These are phyloP conservation scores for Leptinotarsa haldemani DNA, from an alignment of 2,888 invertebrate species.

Conservation along the genomic window DNA sequence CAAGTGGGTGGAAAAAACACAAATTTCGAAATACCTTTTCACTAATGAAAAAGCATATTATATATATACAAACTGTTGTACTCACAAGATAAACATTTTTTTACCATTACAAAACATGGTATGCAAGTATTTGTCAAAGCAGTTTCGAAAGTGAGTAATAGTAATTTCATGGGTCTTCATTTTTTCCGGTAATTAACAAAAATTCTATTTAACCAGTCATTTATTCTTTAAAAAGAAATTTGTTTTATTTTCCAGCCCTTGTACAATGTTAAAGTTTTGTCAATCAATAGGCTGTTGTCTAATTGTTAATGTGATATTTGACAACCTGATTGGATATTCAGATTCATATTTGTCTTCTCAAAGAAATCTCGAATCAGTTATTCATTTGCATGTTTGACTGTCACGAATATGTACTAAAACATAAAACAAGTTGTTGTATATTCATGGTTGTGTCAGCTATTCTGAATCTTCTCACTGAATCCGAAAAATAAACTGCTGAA, in stretches of 20 bases:
- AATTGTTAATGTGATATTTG: constrained; percentile 67
- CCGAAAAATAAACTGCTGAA: constrained; percentile 51
- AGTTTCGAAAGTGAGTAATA: too few species aligned
- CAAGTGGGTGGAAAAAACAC: background rate
- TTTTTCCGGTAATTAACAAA: too few species aligned
- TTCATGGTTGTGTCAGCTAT: constrained; percentile 62
- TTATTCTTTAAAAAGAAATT: background rate
- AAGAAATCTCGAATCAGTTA: constrained; percentile 45
- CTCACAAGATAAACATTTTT: too few species aligned
- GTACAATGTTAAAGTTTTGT: constrained; percentile 39
- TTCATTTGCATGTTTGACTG: constrained; percentile 63
- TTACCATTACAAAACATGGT: too few species aligned
- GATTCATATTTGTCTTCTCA: constrained; percentile 47
- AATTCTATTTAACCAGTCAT: too few species aligned
- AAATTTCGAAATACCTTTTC: background rate
- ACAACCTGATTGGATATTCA: constrained; percentile 63
- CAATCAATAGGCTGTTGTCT: constrained; percentile 63
- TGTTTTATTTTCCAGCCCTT: constrained; percentile 28
- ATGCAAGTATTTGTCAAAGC: too few species aligned
- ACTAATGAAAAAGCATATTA: too few species aligned
- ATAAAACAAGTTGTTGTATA: constrained; percentile 62
- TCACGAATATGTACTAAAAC: constrained; percentile 51
- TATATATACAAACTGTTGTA: too few species aligned
- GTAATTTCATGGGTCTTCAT: too few species aligned
- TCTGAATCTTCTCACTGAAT: constrained; percentile 57